Evolutionary conservation across 2,888 invertebrate genomes (phyloP), one percentile per base, ranked within the genome.

Genomic region (Acleris cristana): DNA sequence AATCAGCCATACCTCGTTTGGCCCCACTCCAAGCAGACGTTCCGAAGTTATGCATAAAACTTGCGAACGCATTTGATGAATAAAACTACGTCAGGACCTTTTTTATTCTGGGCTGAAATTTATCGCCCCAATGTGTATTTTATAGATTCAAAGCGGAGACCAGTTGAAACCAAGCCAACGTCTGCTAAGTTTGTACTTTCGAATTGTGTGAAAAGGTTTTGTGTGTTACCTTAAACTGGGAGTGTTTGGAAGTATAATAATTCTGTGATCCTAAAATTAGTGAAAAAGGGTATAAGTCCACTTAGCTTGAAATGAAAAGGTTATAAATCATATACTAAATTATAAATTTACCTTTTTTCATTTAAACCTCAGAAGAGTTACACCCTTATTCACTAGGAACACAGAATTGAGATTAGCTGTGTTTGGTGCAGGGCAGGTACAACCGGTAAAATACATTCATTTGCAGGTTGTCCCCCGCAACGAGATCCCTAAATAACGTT

Each of bases 21-120:
- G 88, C 83, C 72, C 67, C 65, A 58, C 65, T 85, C 89, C 88
- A 89, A 84, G 69, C 67, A 88, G 86, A 87, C 87, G 86, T 81
- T 86, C 75, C 75, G 76, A 80, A 84, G 79, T 82, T 87, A 81
- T 84, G 79, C 84, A 85, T 85, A 79, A 82, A 89, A 82, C 77
- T 82, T 80, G 78, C 78, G 71, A 81, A 84, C 78, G 80, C 83
- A 83, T 87, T 83, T 85, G 84, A 87, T 82, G 79, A 79, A 78
- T 84, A 86, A 83, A 85, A 77, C 77, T 74, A 72, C 76, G 76
- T 79, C 78, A 79, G 74, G 68, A 77, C 76, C 74, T 78, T 81
- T 80, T 82, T 82, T 79, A 72, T 74, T 73, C 73, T 73, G 66
- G 72, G 73, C 74, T 70, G 62, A 74, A 84, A 87, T 87, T 85